Conservation (phyloP, 2,888 invertebrate species). For the Pristionchus entomophagus region DNA sequence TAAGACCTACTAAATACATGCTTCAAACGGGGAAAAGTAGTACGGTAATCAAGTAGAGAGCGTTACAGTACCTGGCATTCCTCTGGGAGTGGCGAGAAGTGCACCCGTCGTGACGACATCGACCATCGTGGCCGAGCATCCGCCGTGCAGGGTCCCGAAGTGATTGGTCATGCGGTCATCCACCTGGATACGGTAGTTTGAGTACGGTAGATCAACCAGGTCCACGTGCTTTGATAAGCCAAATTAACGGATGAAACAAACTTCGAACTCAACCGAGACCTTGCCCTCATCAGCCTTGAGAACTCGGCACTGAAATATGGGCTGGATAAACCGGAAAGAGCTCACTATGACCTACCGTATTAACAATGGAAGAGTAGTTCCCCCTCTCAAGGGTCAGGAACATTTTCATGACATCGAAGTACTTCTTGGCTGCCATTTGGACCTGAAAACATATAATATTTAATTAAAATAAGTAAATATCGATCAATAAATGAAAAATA, state of each 20-base stretch:
- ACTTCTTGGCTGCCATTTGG: neutral
- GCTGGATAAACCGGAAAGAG: no score
- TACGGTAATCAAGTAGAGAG: no score
- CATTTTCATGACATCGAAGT: neutral
- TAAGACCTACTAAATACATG: no score
- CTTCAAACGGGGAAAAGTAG: no score
- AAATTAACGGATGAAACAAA: neutral
- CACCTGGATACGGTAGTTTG: neutral
- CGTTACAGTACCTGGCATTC: constrained; percentile 24
- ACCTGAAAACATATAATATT: neutral
- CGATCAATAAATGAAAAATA: constrained; percentile 12
- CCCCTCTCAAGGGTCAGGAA: neutral
- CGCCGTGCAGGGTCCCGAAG: constrained; percentile 60
- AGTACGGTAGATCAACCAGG: constrained; percentile 11
- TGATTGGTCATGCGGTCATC: constrained; percentile 21
- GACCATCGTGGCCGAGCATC: constrained; percentile 62
- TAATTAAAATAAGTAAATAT: neutral
- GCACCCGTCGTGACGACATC: constrained; percentile 67
- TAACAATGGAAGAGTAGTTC: constrained; percentile 3
- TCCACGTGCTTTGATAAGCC: neutral
- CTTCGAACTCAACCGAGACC: constrained; percentile 61
- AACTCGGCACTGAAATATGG: constrained; percentile 48
- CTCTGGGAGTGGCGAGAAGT: constrained; percentile 72
- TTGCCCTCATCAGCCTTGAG: constrained; percentile 57
- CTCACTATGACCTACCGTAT: neutral